A percentile compares a stretch with the other conserved stretches of the same genome.
These are phyloP conservation scores for Halocynthia aurantium DNA, from an alignment of 23 tunicate genomes.

Conservation along the genomic window DNA sequence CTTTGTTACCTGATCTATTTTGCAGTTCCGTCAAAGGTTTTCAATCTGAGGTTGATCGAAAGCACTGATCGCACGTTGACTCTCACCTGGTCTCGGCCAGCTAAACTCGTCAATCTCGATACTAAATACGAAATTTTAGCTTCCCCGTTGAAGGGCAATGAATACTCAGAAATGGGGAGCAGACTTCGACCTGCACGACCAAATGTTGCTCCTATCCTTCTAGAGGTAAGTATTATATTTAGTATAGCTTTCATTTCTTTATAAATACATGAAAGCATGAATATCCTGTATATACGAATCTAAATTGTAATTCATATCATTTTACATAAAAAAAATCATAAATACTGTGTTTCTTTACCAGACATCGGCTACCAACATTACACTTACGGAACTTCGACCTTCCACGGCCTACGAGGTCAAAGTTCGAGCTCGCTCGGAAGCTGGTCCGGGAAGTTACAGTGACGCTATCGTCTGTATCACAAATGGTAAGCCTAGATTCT, in stretches of 20 bases:
- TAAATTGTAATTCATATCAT: neutral
- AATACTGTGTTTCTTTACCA: neutral
- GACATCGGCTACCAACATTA: slow-evolving; percentile 33
- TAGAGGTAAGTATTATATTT: slow-evolving; percentile 5
- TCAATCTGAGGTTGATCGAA: neutral
- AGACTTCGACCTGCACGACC: neutral
- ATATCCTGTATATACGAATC: neutral
- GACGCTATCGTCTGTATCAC: slow-evolving; percentile 15
- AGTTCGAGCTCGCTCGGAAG: slow-evolving; percentile 44
- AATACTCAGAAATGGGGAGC: neutral
- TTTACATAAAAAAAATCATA: neutral
- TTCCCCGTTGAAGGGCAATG: neutral
- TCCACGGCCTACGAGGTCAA: slow-evolving; percentile 30
- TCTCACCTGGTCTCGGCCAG: slow-evolving; percentile 32
- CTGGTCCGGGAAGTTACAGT: slow-evolving; percentile 49
- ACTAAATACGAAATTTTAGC: slow-evolving; percentile 42
- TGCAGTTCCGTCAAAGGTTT: slow-evolving; percentile 35
- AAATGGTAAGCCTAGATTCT: neutral
- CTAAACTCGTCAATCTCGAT: neutral
- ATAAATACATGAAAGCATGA: neutral
- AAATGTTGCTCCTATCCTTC: neutral
- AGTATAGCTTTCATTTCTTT: neutral
- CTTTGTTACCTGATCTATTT: neutral
- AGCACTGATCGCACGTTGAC: slow-evolving; percentile 20
- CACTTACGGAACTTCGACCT: slow-evolving; percentile 28